Percentiles rank a stretch among this genome's conserved stretches.
Evolutionary conservation across 2,113 vertebrate species (phyloP).

Genomic region (Takifugu flavidus): DNA sequence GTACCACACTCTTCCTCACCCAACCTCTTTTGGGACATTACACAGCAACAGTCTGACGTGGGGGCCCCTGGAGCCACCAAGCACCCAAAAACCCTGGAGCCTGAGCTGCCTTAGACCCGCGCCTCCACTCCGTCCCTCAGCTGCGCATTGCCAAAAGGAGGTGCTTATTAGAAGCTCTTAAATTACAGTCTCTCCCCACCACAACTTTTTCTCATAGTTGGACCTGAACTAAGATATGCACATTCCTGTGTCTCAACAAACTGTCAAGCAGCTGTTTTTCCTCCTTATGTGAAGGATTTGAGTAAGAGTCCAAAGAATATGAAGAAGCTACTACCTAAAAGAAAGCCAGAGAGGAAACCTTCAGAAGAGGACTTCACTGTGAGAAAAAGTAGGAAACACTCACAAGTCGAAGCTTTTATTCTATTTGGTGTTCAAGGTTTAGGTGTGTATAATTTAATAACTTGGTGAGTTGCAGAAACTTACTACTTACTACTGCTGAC

Average conservation of each 20-base stretch:
- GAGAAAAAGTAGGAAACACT: conserved; percentile 85
- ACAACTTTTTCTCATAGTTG: not conserved
- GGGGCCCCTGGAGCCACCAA: conserved; percentile 90
- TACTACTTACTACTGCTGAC: not conserved
- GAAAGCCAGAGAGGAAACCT: conserved; percentile 93
- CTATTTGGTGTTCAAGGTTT: no score
- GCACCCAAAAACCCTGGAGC: conserved; percentile 93
- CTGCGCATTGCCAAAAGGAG: conserved; percentile 94
- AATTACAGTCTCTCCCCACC: not conserved
- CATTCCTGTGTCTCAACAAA: not conserved
- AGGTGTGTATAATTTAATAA: no score
- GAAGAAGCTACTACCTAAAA: conserved; percentile 96
- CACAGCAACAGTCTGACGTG: conserved; percentile 81
- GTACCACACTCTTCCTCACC: conserved; percentile 90
- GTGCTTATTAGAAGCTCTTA: conserved; percentile 57
- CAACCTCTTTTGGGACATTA: conserved; percentile 77
- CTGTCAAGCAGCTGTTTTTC: not conserved
- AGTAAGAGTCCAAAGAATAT: conserved; percentile 96
- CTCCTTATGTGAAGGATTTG: conserved; percentile 77
- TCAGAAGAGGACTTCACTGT: conserved; percentile 93
- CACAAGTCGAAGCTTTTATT: no score
- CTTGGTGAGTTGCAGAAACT: not conserved
- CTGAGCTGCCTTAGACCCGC: conserved; percentile 95
- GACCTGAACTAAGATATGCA: not conserved
- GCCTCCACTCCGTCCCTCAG: conserved; percentile 88